Evolutionary conservation across 2,113 vertebrate species (phyloP).

Genomic region (Budorcas taxicolor): DNA sequence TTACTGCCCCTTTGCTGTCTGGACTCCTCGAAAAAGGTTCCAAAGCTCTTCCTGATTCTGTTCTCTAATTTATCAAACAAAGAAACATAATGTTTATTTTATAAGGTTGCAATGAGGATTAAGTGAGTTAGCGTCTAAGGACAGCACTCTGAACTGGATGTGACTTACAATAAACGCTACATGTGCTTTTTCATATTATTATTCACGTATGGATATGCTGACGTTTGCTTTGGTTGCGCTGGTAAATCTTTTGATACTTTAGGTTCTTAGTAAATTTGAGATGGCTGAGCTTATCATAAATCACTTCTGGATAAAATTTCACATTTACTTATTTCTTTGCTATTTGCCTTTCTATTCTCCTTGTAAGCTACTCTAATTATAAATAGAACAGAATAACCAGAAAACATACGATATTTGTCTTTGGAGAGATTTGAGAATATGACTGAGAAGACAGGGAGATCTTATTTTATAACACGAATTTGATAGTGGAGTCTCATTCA

Average conservation of each 20-base stretch:
- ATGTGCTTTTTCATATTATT: neutral
- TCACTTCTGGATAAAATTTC: neutral
- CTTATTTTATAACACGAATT: neutral
- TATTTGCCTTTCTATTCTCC: neutral
- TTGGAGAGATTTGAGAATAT: neutral
- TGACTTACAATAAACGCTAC: neutral
- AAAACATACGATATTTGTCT: neutral
- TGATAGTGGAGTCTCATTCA: neutral
- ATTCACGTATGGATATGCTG: neutral
- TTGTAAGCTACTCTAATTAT: neutral
- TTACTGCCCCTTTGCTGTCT: neutral
- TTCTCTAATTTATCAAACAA: neutral
- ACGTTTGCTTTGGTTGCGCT: neutral
- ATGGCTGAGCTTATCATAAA: neutral
- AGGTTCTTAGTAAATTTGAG: neutral
- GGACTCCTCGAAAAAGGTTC: neutral
- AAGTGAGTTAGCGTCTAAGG: neutral
- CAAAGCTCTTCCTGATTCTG: neutral
- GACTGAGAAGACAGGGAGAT: neutral
- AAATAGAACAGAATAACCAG: neutral
- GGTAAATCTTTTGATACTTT: neutral
- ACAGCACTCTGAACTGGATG: neutral
- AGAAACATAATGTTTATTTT: neutral
- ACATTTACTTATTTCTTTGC: neutral
- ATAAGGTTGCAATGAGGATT: neutral